These are phyloP conservation scores for Stegana nigrithorax DNA, from an alignment of 2,888 invertebrate genomes.

Conservation along the genomic window DNA sequence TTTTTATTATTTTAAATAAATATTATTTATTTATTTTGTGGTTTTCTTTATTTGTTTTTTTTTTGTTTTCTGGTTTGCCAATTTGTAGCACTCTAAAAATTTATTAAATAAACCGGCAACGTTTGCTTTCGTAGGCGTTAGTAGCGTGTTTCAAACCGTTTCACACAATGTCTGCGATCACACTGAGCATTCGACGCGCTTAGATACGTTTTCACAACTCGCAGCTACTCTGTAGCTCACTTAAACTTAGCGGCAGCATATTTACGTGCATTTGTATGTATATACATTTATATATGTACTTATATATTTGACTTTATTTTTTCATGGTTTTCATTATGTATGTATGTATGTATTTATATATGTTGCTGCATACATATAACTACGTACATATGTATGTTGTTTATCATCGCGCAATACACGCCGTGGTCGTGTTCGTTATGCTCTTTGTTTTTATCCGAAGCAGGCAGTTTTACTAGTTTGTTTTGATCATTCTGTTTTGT, in stretches of 20 bases:
- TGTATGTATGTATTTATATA: not conserved
- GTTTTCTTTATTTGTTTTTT: not conserved
- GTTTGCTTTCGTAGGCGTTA: not conserved
- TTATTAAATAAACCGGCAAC: not conserved
- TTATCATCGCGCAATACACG: too few species aligned
- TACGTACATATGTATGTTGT: slow-evolving; percentile 29
- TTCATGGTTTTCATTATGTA: not conserved
- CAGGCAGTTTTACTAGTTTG: slow-evolving; percentile 51
- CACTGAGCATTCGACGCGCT: slow-evolving; percentile 39
- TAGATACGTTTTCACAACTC: slow-evolving; percentile 28
- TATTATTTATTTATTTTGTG: not conserved
- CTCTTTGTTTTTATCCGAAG: slow-evolving; percentile 29
- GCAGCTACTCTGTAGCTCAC: slow-evolving; percentile 38
- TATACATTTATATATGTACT: slow-evolving; percentile 9
- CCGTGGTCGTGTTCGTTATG: slow-evolving; percentile 29
- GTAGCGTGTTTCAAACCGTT: slow-evolving; percentile 35
- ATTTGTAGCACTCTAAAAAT: not conserved
- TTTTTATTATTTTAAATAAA: not conserved
- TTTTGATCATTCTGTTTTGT: slow-evolving; percentile 49
- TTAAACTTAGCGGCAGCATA: not conserved
- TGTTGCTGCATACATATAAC: too few species aligned
- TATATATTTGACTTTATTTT: not conserved
- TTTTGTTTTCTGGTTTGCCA: slow-evolving; percentile 20
- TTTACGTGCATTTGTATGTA: not conserved
- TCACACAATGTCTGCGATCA: slow-evolving; percentile 56